Evolutionary conservation across 2,113 vertebrate genomes (phyloP).

Genomic region (Herpailurus yagouaroundi): DNA sequence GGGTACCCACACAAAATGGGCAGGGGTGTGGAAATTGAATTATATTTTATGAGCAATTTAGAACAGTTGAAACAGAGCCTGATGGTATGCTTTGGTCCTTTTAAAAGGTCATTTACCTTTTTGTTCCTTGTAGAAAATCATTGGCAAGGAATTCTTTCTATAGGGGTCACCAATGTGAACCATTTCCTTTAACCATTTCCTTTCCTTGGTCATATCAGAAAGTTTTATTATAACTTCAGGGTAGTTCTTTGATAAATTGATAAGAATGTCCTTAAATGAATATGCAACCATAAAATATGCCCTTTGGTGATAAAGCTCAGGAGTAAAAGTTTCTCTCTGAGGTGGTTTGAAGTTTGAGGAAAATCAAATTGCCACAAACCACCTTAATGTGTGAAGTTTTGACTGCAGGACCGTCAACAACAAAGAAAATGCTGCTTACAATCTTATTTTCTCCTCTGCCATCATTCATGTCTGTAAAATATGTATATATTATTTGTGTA

Average conservation of each 20-base stretch:
- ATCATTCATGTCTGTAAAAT: background rate
- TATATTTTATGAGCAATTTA: background rate
- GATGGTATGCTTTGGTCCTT: background rate
- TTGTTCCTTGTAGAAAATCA: conserved; percentile 37
- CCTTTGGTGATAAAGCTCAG: background rate
- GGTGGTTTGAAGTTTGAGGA: background rate
- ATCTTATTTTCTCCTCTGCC: background rate
- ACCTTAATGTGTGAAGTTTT: background rate
- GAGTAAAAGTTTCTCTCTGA: background rate
- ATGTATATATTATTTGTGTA: background rate
- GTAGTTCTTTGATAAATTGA: conserved; percentile 30
- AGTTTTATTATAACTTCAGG: conserved; percentile 72
- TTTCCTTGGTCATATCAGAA: conserved; percentile 25
- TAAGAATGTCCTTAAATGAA: conserved; percentile 22
- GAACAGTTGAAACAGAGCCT: background rate
- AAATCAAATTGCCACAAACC: background rate
- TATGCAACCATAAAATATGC: background rate
- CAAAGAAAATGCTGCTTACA: background rate
- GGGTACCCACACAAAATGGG: background rate
- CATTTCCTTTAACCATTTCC: conserved; percentile 20
- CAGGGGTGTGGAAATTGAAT: background rate
- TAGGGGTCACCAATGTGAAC: background rate
- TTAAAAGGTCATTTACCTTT: conserved; percentile 57
- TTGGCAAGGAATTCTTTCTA: conserved; percentile 25
- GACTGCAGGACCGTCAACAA: background rate